Base-by-base conservation (phyloP, 2,797 vertebrate genomes). In the Bovichtus variegatus region DNA sequence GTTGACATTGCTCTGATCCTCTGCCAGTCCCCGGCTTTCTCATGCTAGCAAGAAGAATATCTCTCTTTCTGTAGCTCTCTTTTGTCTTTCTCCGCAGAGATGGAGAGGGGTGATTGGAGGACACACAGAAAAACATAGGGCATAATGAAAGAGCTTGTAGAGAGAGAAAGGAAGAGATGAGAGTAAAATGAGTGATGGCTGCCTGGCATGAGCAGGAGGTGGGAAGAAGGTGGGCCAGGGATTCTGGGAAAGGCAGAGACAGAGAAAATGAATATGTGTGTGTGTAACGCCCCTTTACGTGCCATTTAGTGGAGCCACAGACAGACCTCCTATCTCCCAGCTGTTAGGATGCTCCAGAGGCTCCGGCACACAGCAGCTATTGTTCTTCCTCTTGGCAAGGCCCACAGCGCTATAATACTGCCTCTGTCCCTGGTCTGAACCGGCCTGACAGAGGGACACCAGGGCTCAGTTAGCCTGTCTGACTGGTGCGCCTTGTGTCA, bases 281-380 rank as follows among this genome's bases (percentile, higher is more conserved):
- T 40, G 72, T 71, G 67, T 40, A 55, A 53, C 67, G 66, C 71
- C 87, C 69, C 66, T 82, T 84, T 80, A 76, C 60, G 50, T 87
- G 80, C 84, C 78, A 87, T 88, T 91, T 82, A 81, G 82, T 68
- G 74, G 62, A 83, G 74, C 78, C 81, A 87, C 87, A 81, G 79
- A 63, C 83, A 76, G 89, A 81, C 79, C 83, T 87, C 78, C 89
- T 90, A 93, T 90, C 91, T 92, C 88, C 87, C 92, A 94, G 94
- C 93, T 95, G 93, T 93, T 93, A 71, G 78, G 92, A 94, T 90
- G 84, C 88, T 86, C 88, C 90, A 81, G 66, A 85, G 89, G 76
- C 83, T 86, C 80, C 60, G 5, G 51, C 88, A 95, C 94, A 96
- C 91, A 91, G 90, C 84, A 60, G 69, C 89, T 89, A 95, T 96